Evolutionary conservation across 2,113 vertebrate species (phyloP), one percentile per base, ranked within the genome.

Genomic region (Poeciliopsis turrubarensis): DNA sequence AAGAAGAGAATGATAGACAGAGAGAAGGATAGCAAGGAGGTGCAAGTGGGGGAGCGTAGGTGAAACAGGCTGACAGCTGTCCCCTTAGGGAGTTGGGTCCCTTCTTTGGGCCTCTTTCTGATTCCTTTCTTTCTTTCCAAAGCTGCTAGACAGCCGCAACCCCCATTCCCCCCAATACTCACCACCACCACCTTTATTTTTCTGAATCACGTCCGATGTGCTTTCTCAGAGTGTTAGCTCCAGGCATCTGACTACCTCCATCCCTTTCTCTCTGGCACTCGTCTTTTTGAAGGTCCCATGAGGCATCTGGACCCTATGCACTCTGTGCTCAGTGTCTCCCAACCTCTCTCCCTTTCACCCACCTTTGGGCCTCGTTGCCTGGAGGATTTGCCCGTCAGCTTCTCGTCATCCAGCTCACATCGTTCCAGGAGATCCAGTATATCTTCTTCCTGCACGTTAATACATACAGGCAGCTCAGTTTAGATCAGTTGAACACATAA

Each of bases 331-430:
- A 10, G 32, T 30, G 5, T 71, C 79, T 80, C 61, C 15, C 44
- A 15, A n/a, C 11, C 44, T 66, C 68, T 9, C 37, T 71, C 17
- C 27, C 68, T 73, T 64, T 86, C 85, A 81, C 85, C 37, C 88
- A 95, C 94, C 93, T 94, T 95, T 26, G 93, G 95, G 85, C 97
- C 97, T 93, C 95, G 94, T 71, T 95, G 92, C 81, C 93, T 95
- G 64, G 92, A 85, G 72, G 95, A 93, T 92, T 97, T 99, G 75
- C 97, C 97, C 94, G 95, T 97, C 70, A 99, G 86, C 82, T 97
- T 99, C 92, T 99, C 98, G 65, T 99, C 97, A 60, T 99, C 97
- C 91, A 99, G 94, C 91, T 99, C 97, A 89, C 98, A 99, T 51
- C 99, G 97, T 75, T 99, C 98, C 90, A 99, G 86, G 87, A 99